phyloP scores from a whole-genome alignment of 2,797 vertebrate species.

The Champsocephalus esox region DNA sequence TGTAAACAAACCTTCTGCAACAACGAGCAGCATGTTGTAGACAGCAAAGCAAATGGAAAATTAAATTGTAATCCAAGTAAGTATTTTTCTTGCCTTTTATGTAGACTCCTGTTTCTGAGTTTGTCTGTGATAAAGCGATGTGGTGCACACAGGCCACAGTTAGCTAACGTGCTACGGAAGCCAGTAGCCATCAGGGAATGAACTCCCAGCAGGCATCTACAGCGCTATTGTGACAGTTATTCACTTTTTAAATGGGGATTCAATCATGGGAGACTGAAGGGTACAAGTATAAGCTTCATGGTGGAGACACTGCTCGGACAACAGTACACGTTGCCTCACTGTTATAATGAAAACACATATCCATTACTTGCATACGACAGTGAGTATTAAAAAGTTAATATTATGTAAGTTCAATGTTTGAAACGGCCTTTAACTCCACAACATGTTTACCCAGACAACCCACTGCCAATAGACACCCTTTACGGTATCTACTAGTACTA shows the following conservation, averaged over 20 bases:
- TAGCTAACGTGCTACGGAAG: constrained; percentile 74
- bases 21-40: not conserved
- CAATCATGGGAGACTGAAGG: not conserved
- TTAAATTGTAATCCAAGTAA: no score
- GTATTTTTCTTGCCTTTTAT: no score
- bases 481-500: not conserved
- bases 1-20: constrained; percentile 73
- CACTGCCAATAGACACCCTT: not conserved
- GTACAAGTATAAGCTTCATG: no score
- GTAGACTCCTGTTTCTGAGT: not conserved
- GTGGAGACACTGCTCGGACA: not conserved
- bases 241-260: not conserved
- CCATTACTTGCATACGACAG: not conserved
- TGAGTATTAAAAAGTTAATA: not conserved
- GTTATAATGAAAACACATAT: not conserved
- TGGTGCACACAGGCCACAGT: constrained; percentile 27
- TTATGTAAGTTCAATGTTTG: not conserved
- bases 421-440: not conserved
- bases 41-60: not conserved
- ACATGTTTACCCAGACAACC: not conserved
- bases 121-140: not conserved
- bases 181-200: not conserved
- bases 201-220: not conserved
- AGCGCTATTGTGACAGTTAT: not conserved
- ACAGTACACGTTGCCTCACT: not conserved